phyloP scores from a whole-genome alignment of 2,113 vertebrate genomes.

The Calidris pygmaea region DNA sequence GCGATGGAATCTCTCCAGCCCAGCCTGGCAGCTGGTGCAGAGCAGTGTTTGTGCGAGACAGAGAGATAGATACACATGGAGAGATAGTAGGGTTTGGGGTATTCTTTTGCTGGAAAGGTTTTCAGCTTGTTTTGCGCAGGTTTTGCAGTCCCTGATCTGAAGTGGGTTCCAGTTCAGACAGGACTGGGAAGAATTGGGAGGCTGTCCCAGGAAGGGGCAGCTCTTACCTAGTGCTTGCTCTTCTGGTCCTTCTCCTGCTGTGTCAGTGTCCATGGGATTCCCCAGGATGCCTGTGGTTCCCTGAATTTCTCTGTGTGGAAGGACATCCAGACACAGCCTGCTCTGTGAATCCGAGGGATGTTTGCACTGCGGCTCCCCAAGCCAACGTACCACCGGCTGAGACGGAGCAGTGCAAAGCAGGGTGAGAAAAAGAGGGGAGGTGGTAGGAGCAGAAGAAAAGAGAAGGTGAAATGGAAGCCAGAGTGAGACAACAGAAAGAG shows the following conservation, averaged over 20 bases:
- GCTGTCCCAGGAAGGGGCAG: neutral
- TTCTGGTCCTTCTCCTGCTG: neutral
- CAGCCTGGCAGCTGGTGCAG: constrained; percentile 37
- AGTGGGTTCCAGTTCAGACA: neutral
- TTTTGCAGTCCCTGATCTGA: neutral
- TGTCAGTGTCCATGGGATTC: neutral
- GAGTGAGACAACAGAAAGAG: neutral
- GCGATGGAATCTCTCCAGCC: constrained; percentile 53
- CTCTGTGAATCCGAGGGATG: neutral
- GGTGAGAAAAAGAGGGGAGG: neutral
- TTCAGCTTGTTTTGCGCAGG: neutral
- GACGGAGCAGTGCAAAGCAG: neutral
- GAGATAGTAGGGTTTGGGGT: neutral
- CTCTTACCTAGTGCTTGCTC: neutral
- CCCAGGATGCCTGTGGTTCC: neutral
- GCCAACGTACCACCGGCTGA: neutral
- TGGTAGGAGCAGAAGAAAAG: neutral
- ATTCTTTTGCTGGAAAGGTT: neutral
- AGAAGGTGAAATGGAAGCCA: neutral
- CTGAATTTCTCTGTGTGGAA: neutral
- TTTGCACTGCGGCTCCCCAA: neutral
- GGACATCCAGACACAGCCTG: neutral
- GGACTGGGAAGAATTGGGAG: neutral
- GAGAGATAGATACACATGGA: neutral
- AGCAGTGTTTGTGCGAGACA: constrained; percentile 39